These are phyloP conservation scores for Neoitamus cyanurus DNA, from an alignment of 2,888 invertebrate genomes.

Conservation along the genomic window DNA sequence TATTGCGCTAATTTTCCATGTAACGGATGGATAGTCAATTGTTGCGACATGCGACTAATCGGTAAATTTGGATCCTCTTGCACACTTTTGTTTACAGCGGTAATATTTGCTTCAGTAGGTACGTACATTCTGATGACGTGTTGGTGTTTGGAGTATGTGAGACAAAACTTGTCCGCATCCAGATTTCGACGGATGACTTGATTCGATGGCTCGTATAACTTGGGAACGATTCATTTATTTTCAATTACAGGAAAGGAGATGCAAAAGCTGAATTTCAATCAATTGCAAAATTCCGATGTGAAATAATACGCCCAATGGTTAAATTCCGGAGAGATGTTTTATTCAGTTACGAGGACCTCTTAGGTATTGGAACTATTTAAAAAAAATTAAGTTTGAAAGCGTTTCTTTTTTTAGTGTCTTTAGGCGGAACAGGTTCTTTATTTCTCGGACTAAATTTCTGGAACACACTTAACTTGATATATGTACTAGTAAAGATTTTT, in stretches of 20 bases:
- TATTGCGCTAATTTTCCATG: too few species aligned
- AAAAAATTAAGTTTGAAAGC: background rate
- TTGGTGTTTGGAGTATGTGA: too few species aligned
- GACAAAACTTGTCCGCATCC: too few species aligned
- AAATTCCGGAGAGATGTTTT: constrained; percentile 70
- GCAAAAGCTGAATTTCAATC: constrained; percentile 48
- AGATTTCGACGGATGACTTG: too few species aligned
- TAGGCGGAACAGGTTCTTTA: constrained; percentile 69
- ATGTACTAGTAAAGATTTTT: constrained; percentile 46
- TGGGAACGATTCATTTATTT: too few species aligned
- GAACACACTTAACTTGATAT: constrained; percentile 64
- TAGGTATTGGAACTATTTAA: constrained; percentile 62
- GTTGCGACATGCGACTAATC: too few species aligned
- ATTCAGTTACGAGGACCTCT: constrained; percentile 71
- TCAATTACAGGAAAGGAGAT: constrained; percentile 32
- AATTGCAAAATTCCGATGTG: constrained; percentile 69
- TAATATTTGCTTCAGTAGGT: too few species aligned
- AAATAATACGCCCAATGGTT: constrained; percentile 68
- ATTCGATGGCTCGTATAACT: too few species aligned
- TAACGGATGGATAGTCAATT: too few species aligned
- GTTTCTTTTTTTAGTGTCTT: constrained; percentile 65
- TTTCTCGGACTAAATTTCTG: constrained; percentile 69
- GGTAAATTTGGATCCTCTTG: too few species aligned
- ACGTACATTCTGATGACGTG: too few species aligned
- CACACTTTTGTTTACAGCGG: too few species aligned